Evolutionary conservation across 2,888 invertebrate genomes (phyloP).

Genomic region (Campopleginae sp.): DNA sequence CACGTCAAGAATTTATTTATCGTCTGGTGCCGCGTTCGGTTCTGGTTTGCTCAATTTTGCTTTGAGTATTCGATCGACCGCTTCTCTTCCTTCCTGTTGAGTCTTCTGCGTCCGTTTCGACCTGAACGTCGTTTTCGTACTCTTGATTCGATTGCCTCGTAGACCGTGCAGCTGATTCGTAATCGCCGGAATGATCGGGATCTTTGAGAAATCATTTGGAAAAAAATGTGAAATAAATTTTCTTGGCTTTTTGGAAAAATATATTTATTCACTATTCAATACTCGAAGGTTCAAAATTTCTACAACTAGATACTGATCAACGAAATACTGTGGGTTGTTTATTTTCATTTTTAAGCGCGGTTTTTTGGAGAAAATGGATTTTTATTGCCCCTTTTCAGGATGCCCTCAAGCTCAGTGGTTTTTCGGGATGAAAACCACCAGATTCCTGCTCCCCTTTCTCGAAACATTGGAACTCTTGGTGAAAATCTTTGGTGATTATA

Average conservation of each 20-base stretch:
- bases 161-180: slow-evolving; percentile 83
- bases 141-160: slow-evolving; percentile 68
- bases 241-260: too few relatives aligned
- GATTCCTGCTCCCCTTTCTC: slow-evolving; percentile 68
- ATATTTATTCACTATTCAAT: too few relatives aligned
- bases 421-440: slow-evolving; percentile 83
- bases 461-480: slow-evolving; percentile 78
- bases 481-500: slow-evolving; percentile 85
- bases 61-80: slow-evolving; percentile 75
- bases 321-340: too few relatives aligned
- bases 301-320: too few relatives aligned
- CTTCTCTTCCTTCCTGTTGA: slow-evolving; percentile 83
- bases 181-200: slow-evolving; percentile 85
- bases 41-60: slow-evolving; percentile 30
- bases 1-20: background rate
- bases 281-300: too few relatives aligned
- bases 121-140: slow-evolving; percentile 85
- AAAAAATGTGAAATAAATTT: background rate
- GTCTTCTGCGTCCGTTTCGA: slow-evolving; percentile 85
- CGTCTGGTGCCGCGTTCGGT: background rate
- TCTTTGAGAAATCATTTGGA: slow-evolving; percentile 82
- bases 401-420: slow-evolving; percentile 71
- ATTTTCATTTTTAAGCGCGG: too few relatives aligned
- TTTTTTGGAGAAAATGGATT: background rate
- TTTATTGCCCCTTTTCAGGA: slow-evolving; percentile 45